Conservation (phyloP, 2,797 vertebrate species). For the Pitangus sulphuratus region DNA sequence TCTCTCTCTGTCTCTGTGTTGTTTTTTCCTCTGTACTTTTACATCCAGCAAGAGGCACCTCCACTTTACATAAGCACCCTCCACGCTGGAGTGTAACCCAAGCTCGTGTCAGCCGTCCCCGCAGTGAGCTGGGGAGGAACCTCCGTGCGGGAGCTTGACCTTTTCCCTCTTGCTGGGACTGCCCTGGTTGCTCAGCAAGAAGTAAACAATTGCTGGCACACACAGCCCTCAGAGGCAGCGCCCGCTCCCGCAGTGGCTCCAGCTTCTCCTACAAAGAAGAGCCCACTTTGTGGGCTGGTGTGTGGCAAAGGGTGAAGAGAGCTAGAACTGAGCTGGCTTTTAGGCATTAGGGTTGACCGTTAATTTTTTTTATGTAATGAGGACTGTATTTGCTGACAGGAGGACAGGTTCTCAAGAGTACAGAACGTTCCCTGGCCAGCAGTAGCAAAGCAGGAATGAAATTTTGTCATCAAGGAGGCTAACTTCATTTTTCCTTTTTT, state of each 20-base stretch:
- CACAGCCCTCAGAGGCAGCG: neutral
- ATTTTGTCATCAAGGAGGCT: neutral
- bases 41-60: neutral
- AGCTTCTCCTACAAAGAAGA: neutral
- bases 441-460: neutral
- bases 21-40: neutral
- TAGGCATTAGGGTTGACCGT: neutral
- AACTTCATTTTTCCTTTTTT: neutral
- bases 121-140: neutral
- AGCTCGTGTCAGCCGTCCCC: neutral
- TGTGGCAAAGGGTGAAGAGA: neutral
- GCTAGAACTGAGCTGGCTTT: neutral
- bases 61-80: neutral
- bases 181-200: constrained; percentile 40
- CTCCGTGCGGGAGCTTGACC: constrained; percentile 20
- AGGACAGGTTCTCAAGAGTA: neutral
- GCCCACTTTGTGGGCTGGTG: neutral
- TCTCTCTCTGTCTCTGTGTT: neutral
- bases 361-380: constrained; percentile 4
- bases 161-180: constrained; percentile 45
- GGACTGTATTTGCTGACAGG: neutral
- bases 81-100: neutral
- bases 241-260: neutral
- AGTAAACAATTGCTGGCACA: constrained; percentile 61
- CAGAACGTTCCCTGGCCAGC: neutral